Evolutionary conservation across 2,888 invertebrate species (phyloP), one percentile per base, ranked within the genome.

Genomic region (Fragum fragum): DNA sequence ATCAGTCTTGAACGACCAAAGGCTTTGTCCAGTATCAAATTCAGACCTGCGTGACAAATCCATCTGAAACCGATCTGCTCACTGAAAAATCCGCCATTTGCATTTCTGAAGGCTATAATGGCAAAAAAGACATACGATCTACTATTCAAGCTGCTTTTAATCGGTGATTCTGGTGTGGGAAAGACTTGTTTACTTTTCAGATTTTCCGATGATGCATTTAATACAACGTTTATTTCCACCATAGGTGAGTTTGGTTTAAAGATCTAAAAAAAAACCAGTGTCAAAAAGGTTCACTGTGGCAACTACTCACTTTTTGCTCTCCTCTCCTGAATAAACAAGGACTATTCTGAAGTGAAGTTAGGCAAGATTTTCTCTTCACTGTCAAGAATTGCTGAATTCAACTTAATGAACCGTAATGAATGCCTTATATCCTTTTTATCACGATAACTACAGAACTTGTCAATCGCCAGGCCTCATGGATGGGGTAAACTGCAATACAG

Each of bases 121-220:
- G 83, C 83, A 39, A 83, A 83, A 57, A 85, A 85, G 69, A 85
- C 85, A 7, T 93, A 93, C 82, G 94, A 94, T 85, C 93, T 93
- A 84, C 88, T 94, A 76, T 94, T 94, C 81, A 94, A 94, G 88
- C 86, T 94, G 75, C 88, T 93, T 70, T 82, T 94, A 53, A 94
- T 94, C 53, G 94, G 94, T 52, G 94, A 94, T 83, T 92, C 92
- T 70, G 94, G 93, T 42, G 93, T 93, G 21, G 94, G 93, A 57
- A 94, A 94, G 87, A 94, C 94, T 21, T 93, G 93, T 89, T 89
- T 94, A 21, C 84, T 94, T 63, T 93, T 93, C 84, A 86, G 94
- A 83, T 94, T 94, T 79, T 92, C 93, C 63, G 94, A 94, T 87
- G 94, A 94, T 88, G 92, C 93, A 42, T 94, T 94, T 87, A 94